Base-by-base conservation (phyloP, 2,113 vertebrate genomes). In the Crotalus tigris region DNA sequence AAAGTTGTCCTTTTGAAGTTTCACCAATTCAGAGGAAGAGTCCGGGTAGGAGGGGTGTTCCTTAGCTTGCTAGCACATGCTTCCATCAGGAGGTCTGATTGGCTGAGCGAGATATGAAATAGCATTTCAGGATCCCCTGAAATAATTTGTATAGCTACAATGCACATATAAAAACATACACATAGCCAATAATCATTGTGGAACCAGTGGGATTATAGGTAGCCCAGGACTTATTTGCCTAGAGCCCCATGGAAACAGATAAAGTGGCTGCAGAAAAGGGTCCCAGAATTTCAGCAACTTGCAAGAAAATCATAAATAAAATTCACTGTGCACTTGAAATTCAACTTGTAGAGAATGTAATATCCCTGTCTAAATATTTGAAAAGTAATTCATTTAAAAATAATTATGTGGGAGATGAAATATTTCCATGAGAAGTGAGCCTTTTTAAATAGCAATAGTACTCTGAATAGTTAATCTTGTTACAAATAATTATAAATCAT, bases 401-500 rank as follows among this genome's bases (percentile, higher is more conserved):
- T 95, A 96, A 92, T 94, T 61, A 93, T 94, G 92, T 95, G 95
- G 85, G 53, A 91, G 53, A 57, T 33, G 75, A 81, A 81, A 81
- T 44, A 33, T 96, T 95, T 96, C 94, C 92, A 93, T 95, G 87
- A 93, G 94, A 90, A 39, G 94, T 89, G 59, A 93, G 23, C 93
- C 92, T 94, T 54, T 94, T 93, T 94, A 95, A 91, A 57, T 88
- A 19, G 61, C 90, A 96, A 88, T 89, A 95, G 64, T 24, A 90
- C 86, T 96, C 93, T 6, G 95, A 92, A 92, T 92, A 91, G 93
- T 94, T 95, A 92, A 96, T 93, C 90, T 89, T 96, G 7, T 89
- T 97, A 94, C 93, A 95, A 49, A 89, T 95, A 92, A 92, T 96
- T 95, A 94, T 69, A 94, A 95, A 93, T 95, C 96, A 96, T 96